These are phyloP conservation scores for Caprella mutica DNA, from an alignment of 2,888 invertebrate genomes.

Conservation along the genomic window DNA sequence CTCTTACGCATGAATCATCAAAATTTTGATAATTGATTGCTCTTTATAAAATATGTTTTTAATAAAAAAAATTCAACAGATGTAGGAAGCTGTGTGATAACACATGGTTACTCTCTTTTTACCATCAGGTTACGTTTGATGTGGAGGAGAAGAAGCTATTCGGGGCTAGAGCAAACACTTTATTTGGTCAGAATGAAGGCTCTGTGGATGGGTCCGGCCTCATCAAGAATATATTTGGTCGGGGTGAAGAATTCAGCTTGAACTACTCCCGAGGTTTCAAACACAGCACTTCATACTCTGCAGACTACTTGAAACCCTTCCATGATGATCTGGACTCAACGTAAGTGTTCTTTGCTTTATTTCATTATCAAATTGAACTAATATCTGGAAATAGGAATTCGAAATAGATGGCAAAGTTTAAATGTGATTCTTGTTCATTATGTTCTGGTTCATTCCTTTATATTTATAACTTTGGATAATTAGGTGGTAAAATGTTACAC, in stretches of 20 bases:
- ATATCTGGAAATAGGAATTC: too few relatives aligned
- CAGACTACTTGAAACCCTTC: slow-evolving; percentile 72
- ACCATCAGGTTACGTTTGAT: slow-evolving; percentile 62
- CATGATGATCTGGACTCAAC: slow-evolving; percentile 44
- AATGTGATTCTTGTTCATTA: too few relatives aligned
- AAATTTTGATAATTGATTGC: not conserved
- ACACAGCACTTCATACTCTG: slow-evolving; percentile 65
- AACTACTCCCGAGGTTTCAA: slow-evolving; percentile 78
- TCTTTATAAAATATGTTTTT: not conserved
- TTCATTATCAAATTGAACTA: too few relatives aligned
- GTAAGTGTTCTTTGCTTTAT: slow-evolving; percentile 37
- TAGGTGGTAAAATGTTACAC: too few relatives aligned
- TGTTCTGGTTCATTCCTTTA: too few relatives aligned
- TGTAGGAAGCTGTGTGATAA: not conserved
- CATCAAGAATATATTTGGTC: slow-evolving; percentile 71
- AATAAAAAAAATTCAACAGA: not conserved
- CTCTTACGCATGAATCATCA: not conserved
- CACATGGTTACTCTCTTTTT: not conserved
- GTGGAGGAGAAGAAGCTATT: slow-evolving; percentile 72
- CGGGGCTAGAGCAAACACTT: slow-evolving; percentile 72
- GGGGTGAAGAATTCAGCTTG: slow-evolving; percentile 66
- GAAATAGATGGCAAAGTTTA: too few relatives aligned
- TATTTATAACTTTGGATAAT: too few relatives aligned
- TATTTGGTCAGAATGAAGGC: slow-evolving; percentile 84
- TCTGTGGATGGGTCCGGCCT: slow-evolving; percentile 62